Evolutionary conservation across 2,888 invertebrate genomes (phyloP).

Genomic region (Allacma fusca): DNA sequence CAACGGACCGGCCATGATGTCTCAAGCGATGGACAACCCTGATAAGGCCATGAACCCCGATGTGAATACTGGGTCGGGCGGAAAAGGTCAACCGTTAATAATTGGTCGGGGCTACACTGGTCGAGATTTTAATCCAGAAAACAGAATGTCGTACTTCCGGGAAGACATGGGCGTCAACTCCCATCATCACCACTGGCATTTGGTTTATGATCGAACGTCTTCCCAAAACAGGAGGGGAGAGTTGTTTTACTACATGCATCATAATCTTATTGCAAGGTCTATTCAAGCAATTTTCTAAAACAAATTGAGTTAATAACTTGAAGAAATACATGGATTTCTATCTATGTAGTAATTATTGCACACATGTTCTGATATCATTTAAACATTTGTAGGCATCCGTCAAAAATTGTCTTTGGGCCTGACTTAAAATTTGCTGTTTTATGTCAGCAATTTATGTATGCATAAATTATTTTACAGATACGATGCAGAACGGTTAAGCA

Average conservation of each 20-base stretch:
- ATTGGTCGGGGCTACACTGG: slow-evolving; percentile 68
- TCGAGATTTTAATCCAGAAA: slow-evolving; percentile 77
- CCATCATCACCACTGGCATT: slow-evolving; percentile 92
- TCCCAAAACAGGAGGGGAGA: slow-evolving; percentile 77
- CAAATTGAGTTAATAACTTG: slow-evolving; percentile 80
- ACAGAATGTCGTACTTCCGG: slow-evolving; percentile 80
- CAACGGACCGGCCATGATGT: not conserved
- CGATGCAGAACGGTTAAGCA: slow-evolving; percentile 78
- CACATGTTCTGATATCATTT: too few species aligned
- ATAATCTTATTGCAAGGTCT: slow-evolving; percentile 67
- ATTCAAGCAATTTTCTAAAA: too few species aligned
- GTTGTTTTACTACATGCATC: slow-evolving; percentile 84
- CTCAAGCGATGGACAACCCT: not conserved
- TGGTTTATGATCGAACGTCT: slow-evolving; percentile 79
- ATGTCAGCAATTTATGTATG: too few species aligned
- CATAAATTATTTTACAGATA: too few species aligned
- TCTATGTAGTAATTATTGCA: too few species aligned
- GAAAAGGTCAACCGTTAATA: slow-evolving; percentile 60
- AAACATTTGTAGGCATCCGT: too few species aligned
- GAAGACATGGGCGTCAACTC: slow-evolving; percentile 83
- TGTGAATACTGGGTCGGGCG: too few species aligned
- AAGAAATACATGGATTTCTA: slow-evolving; percentile 81
- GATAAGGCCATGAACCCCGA: too few species aligned
- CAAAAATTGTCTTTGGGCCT: too few species aligned
- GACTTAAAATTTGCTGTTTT: too few species aligned